Evolutionary conservation across 2,113 vertebrate species (phyloP).

Genomic region (Etheostoma cragini): DNA sequence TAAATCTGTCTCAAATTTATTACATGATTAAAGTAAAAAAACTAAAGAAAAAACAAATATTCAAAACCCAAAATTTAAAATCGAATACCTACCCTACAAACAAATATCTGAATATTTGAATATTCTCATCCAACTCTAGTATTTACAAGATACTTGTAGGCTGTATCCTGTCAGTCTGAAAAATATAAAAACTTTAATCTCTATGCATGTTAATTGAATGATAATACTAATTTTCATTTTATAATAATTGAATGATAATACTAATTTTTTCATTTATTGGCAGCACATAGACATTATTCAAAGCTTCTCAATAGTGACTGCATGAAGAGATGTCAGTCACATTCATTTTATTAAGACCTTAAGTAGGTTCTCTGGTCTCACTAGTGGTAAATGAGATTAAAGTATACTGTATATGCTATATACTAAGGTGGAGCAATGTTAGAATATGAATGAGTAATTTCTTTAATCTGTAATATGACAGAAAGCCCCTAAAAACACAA

Average conservation of each 20-base stretch:
- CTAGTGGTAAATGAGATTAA: slow-evolving; percentile 5
- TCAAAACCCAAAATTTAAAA: too few relatives aligned
- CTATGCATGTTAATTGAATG: neutral
- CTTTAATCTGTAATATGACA: slow-evolving; percentile 19
- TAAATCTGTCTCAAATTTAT: too few relatives aligned
- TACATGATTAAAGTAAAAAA: too few relatives aligned
- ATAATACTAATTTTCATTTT: slow-evolving; percentile 16
- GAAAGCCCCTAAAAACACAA: slow-evolving; percentile 11
- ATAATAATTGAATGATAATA: slow-evolving; percentile 17
- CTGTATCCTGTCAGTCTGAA: neutral
- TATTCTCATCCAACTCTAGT: too few relatives aligned
- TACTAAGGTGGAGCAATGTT: slow-evolving; percentile 1
- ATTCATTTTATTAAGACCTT: slow-evolving; percentile 13
- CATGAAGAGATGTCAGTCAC: slow-evolving; percentile 24
- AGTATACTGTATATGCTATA: slow-evolving; percentile 13
- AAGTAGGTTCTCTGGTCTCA: slow-evolving; percentile 12
- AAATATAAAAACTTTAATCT: neutral
- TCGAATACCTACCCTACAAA: too few relatives aligned
- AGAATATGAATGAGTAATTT: slow-evolving; percentile 34
- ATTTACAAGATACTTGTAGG: neutral
- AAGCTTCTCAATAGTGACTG: slow-evolving; percentile 25
- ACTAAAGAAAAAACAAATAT: too few relatives aligned
- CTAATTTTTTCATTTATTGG: too few relatives aligned
- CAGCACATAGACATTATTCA: slow-evolving; percentile 43
- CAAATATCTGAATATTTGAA: too few relatives aligned